phyloP scores from a whole-genome alignment of 2,797 vertebrate genomes.

The Myripristis jacobus region DNA sequence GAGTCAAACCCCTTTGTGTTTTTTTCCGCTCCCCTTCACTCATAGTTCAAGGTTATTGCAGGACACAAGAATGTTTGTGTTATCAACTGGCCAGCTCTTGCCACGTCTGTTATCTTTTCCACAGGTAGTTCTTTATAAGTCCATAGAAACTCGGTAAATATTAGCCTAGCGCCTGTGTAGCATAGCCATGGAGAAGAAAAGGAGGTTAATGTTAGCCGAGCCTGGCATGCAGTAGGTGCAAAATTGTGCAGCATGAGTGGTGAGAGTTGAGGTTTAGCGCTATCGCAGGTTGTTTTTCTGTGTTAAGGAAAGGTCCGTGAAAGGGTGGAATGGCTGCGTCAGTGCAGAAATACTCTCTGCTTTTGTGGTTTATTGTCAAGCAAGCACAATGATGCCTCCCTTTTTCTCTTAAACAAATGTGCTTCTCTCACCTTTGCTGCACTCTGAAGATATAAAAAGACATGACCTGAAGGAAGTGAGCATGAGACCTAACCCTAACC shows the following conservation, averaged over 20 bases:
- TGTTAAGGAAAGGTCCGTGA: conserved; percentile 29
- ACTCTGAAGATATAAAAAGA: not conserved
- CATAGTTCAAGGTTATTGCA: conserved; percentile 59
- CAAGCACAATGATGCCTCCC: not conserved
- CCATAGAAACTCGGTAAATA: conserved; percentile 67
- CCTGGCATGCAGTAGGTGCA: conserved; percentile 2
- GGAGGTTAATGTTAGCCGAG: conserved; percentile 35
- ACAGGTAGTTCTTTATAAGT: conserved; percentile 23
- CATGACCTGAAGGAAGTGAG: not conserved
- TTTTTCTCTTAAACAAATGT: not conserved
- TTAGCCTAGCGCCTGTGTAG: conserved; percentile 55
- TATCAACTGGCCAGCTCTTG: conserved; percentile 30
- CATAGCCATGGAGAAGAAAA: conserved; percentile 22
- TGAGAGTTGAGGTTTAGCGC: not conserved
- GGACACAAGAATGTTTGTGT: conserved; percentile 40
- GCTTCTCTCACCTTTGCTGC: not conserved
- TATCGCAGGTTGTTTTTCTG: not conserved
- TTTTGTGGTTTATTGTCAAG: not conserved
- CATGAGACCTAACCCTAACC: not conserved
- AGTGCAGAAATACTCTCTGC: not conserved
- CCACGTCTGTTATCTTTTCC: conserved; percentile 53
- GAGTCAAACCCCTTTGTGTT: conserved; percentile 42
- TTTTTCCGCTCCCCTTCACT: conserved; percentile 15
- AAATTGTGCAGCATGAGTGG: conserved; percentile 1
- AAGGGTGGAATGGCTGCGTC: conserved; percentile 4